These are phyloP conservation scores for Nanorana parkeri DNA, from an alignment of 2,113 vertebrate species.

Conservation along the genomic window DNA sequence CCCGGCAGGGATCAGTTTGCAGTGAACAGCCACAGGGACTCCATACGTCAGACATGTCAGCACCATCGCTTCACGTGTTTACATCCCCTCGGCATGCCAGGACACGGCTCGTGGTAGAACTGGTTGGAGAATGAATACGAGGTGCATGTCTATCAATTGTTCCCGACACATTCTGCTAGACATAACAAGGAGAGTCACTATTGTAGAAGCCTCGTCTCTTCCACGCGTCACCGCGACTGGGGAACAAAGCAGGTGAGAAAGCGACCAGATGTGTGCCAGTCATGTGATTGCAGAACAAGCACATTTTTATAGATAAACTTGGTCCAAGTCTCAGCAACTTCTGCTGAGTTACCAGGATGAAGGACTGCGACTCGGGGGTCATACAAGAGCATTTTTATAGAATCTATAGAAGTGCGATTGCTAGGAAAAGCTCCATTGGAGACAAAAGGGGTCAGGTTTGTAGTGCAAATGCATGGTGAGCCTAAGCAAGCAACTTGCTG, in stretches of 20 bases:
- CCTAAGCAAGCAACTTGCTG: no score
- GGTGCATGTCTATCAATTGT: neutral
- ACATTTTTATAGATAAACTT: neutral
- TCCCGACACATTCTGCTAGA: neutral
- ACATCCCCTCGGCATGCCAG: constrained; percentile 10
- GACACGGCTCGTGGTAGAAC: neutral
- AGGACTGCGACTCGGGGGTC: no score
- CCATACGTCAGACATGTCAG: neutral
- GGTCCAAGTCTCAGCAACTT: no score
- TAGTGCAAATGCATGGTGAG: no score
- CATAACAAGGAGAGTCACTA: neutral
- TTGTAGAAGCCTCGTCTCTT: neutral
- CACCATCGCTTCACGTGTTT: neutral
- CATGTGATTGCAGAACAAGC: constrained; percentile 2
- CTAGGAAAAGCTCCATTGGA: no score
- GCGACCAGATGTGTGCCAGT: neutral
- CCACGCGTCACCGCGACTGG: neutral
- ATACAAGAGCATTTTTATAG: no score
- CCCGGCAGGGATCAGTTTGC: neutral
- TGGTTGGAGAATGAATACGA: neutral
- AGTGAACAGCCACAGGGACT: neutral
- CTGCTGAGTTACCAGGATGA: no score
- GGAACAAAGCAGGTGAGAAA: neutral
- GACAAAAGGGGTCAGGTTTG: no score
- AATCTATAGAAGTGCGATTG: no score